phyloP scores from a whole-genome alignment of 2,113 vertebrate genomes.

The Corythoichthys haematopterus region DNA sequence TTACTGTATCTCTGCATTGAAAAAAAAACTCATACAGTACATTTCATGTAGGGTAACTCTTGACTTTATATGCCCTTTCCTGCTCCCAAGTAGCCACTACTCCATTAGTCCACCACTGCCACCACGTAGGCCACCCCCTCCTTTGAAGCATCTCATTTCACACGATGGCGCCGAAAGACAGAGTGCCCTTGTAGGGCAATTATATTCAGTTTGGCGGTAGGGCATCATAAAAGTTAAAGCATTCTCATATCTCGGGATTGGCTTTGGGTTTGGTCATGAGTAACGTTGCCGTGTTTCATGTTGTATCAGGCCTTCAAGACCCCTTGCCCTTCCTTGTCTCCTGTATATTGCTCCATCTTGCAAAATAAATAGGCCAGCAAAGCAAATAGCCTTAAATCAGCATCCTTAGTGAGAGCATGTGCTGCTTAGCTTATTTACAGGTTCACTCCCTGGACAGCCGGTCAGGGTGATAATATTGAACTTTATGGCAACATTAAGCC shows the following conservation, averaged over 20 bases:
- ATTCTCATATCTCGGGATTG: conserved; percentile 76
- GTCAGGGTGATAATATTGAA: conserved; percentile 60
- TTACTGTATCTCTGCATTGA: conserved; percentile 5
- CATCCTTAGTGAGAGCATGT: conserved; percentile 44
- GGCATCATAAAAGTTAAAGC: conserved; percentile 75
- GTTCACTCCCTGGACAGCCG: conserved; percentile 41
- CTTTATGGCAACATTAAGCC: conserved; percentile 69
- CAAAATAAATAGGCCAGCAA: conserved; percentile 66
- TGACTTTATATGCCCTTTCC: conserved; percentile 11
- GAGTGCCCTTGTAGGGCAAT: conserved; percentile 76
- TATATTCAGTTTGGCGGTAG: conserved; percentile 73
- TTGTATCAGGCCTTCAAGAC: conserved; percentile 24
- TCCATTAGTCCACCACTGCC: conserved; percentile 25
- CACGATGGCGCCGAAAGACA: conserved; percentile 70
- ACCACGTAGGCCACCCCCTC: conserved; percentile 19
- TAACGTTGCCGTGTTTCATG: conserved; percentile 66
- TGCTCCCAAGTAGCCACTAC: conserved; percentile 33
- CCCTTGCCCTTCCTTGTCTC: conserved; percentile 24
- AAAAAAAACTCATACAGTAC: conserved; percentile 6
- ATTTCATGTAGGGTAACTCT: conserved; percentile 30
- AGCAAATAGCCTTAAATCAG: conserved; percentile 76
- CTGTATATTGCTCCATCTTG: conserved; percentile 71
- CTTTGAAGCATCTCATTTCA: conserved; percentile 45
- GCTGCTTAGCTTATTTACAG: conserved; percentile 58
- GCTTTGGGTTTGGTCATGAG: conserved; percentile 60